phyloP scores from a whole-genome alignment of 2,113 vertebrate species.

The Poicephalus meyeri region DNA sequence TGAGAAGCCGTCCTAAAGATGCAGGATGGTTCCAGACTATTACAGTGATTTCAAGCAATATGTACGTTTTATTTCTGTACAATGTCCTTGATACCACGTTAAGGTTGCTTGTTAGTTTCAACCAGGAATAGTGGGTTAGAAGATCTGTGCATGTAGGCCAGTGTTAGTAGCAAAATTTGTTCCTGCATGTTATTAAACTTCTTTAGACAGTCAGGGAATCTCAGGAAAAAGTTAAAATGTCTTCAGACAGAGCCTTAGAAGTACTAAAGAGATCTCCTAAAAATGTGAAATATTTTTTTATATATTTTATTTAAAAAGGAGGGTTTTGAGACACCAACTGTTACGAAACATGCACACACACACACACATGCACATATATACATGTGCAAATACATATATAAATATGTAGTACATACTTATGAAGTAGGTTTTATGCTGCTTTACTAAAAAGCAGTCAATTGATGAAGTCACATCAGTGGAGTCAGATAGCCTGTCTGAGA shows the following conservation, averaged over 20 bases:
- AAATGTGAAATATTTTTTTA: background rate
- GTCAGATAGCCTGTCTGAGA: background rate
- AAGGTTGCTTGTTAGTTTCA: background rate
- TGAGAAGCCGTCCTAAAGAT: background rate
- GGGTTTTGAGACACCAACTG: background rate
- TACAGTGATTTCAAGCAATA: background rate
- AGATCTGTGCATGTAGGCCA: background rate
- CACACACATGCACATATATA: rapidly evolving
- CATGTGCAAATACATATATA: background rate
- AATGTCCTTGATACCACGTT: background rate
- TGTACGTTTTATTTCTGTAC: background rate
- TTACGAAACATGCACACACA: background rate
- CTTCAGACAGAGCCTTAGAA: background rate
- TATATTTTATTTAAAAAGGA: background rate
- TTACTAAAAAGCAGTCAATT: background rate
- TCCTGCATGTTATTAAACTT: background rate
- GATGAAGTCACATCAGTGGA: background rate
- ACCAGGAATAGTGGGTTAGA: background rate
- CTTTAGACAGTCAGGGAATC: background rate
- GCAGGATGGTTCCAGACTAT: background rate
- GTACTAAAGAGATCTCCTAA: background rate
- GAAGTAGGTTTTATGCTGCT: background rate
- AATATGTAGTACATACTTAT: background rate
- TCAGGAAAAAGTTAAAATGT: background rate
- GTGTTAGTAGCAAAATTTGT: background rate